Evolutionary conservation across 1,140 invertebrate genomes (phyloP), one percentile per base, ranked within the genome.

Genomic region (Meloidogyne exigua): DNA sequence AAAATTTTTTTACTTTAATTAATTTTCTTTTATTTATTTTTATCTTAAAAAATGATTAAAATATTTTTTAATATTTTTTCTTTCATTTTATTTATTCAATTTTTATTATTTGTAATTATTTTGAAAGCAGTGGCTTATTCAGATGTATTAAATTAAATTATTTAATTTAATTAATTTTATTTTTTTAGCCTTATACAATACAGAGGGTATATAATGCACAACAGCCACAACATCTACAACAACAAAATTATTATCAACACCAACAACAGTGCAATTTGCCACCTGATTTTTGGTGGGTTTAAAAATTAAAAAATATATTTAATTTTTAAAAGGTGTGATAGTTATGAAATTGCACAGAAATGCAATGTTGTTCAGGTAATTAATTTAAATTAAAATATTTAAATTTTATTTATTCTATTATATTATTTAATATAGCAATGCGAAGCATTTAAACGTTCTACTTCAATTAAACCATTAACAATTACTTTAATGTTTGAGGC

Each of bases 381-480:
- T 13, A 12, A 10, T 44, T 11, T 69, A 26, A 42, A 25, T 25
- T 28, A 32, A 32, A 32, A 32, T n/a, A n/a, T 32, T 32, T 32
- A 32, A 32, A 3, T 32, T 3, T 32, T 3, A 32, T 32, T 32
- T 32, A 32, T 3, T 32, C 7, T 32, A 2, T 68, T 39, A 68
- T 5, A 68, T 23, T 23, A 68, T 44, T 44, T 70, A 21, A 39
- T 26, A n/a, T 39, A 79, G 28, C 85, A 87, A 68, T 87, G 85
- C 64, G 84, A 85, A 25, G 7, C 63, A 1, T 80, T 87, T n/a
- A 77, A 77, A 26, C 76, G 77, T 9, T 71, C 74, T 25, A 36
- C 73, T 11, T 71, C 74, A 28, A 86, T 81, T 2, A 71, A 87
- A 15, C 87, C 85, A 44, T 76, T 87, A 25, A 87, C 86, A 9